These are phyloP conservation scores for Eledona agricola DNA, from an alignment of 2,888 invertebrate species.

Conservation along the genomic window DNA sequence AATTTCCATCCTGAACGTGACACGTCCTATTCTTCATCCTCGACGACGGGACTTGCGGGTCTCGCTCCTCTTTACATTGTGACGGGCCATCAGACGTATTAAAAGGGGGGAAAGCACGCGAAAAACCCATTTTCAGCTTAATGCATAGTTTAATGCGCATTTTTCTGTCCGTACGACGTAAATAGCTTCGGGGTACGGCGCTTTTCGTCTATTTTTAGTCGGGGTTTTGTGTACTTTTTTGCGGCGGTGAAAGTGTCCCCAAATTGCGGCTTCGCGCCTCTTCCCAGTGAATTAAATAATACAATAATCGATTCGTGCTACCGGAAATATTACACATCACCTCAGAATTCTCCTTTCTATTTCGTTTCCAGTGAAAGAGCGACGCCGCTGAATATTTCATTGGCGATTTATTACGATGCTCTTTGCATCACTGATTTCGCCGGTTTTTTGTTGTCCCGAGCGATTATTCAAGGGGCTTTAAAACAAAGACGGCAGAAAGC, in stretches of 20 bases:
- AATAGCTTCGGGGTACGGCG: too few species aligned
- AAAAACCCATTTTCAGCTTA: conserved; percentile 17
- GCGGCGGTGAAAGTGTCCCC: not conserved
- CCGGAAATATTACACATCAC: too few species aligned
- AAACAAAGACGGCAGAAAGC: too few species aligned
- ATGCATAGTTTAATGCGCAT: conserved; percentile 22
- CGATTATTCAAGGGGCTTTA: too few species aligned
- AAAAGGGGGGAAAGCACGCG: conserved; percentile 23
- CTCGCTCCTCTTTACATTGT: conserved; percentile 8
- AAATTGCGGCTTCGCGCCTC: not conserved
- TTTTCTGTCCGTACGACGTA: conserved; percentile 17
- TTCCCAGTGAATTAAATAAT: too few species aligned
- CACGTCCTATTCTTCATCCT: conserved; percentile 1
- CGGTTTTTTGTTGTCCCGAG: too few species aligned
- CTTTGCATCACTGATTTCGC: conserved; percentile 1
- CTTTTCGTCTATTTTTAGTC: too few species aligned
- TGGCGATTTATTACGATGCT: conserved; percentile 10
- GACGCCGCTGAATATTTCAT: too few species aligned
- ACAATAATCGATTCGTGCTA: too few species aligned
- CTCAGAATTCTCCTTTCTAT: not conserved
- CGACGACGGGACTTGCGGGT: conserved; percentile 5
- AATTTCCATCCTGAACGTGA: not conserved
- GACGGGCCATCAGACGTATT: conserved; percentile 26
- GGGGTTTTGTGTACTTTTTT: not conserved
- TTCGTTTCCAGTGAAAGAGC: conserved; percentile 1